Conservation (phyloP, 2,888 invertebrate genomes). For the Plagodis dolabraria region DNA sequence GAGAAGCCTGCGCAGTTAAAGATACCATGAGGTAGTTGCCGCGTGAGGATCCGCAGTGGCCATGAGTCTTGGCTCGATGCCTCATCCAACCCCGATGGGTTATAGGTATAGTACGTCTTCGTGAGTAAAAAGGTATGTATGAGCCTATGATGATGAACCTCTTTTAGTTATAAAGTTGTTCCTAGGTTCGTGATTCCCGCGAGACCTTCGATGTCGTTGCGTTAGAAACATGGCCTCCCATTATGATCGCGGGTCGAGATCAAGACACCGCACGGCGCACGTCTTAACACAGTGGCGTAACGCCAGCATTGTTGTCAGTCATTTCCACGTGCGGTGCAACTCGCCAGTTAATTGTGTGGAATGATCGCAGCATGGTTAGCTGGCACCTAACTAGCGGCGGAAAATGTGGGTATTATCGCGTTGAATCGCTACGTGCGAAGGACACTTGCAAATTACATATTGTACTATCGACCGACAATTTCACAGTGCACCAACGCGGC, state of each 20-base stretch:
- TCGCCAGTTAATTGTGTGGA: constrained; percentile 59
- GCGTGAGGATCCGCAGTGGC: no score
- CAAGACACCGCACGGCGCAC: constrained; percentile 68
- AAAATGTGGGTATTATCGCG: constrained; percentile 66
- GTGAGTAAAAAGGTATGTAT: no score
- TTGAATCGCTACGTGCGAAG: constrained; percentile 56
- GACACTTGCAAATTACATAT: constrained; percentile 50
- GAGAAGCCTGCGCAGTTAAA: no score
- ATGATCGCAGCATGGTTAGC: constrained; percentile 50
- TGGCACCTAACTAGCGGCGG: constrained; percentile 49
- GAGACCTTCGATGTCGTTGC: constrained; percentile 67
- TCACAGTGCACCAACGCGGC: constrained; percentile 31
- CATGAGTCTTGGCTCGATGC: no score
- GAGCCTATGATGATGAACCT: constrained; percentile 8
- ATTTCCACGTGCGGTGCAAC: constrained; percentile 65
- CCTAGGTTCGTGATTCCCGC: constrained; percentile 50
- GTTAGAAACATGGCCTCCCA: constrained; percentile 61
- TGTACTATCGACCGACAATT: constrained; percentile 42
- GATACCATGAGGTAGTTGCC: no score
- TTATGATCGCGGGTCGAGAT: constrained; percentile 67
- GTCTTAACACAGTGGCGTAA: constrained; percentile 66
- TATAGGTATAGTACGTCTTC: no score
- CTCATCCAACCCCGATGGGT: no score
- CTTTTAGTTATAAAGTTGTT: constrained; percentile 43
- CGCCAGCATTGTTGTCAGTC: constrained; percentile 61